phyloP scores from a whole-genome alignment of 2,797 vertebrate genomes.

The Clamator glandarius region DNA sequence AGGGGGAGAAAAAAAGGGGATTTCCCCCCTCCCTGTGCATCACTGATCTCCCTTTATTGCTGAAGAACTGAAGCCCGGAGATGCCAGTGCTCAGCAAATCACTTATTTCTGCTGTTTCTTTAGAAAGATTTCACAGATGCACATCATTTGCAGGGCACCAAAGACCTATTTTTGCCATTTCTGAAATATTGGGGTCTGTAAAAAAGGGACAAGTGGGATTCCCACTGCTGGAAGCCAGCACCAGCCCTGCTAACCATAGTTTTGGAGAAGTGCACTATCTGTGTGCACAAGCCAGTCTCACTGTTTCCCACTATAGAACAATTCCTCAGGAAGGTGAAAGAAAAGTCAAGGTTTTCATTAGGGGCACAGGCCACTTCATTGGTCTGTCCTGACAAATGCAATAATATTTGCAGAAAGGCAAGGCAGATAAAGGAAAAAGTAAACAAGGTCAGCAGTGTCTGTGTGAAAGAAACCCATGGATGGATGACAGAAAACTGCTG shows the following conservation, averaged over 20 bases:
- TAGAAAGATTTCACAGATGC: not conserved
- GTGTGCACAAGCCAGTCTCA: not conserved
- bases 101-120: not conserved
- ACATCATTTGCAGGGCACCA: not conserved
- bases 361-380: not conserved
- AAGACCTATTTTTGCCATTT: not conserved
- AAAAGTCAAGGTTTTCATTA: constrained; percentile 59
- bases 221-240: not conserved
- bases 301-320: not conserved
- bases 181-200: not conserved
- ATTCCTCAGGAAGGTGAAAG: constrained; percentile 26
- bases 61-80: not conserved
- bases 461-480: not conserved
- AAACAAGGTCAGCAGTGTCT: constrained; percentile 13
- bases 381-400: constrained; percentile 15
- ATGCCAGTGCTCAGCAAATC: not conserved
- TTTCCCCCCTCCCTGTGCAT: not conserved
- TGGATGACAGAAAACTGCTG: not conserved
- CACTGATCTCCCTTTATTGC: not conserved
- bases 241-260: not conserved
- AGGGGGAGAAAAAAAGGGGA: not conserved
- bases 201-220: not conserved
- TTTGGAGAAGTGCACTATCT: not conserved
- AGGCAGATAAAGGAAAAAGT: constrained; percentile 44
- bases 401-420: constrained; percentile 24